These are phyloP conservation scores for Danio kyathit DNA, from an alignment of 2,797 vertebrate genomes.

Conservation along the genomic window DNA sequence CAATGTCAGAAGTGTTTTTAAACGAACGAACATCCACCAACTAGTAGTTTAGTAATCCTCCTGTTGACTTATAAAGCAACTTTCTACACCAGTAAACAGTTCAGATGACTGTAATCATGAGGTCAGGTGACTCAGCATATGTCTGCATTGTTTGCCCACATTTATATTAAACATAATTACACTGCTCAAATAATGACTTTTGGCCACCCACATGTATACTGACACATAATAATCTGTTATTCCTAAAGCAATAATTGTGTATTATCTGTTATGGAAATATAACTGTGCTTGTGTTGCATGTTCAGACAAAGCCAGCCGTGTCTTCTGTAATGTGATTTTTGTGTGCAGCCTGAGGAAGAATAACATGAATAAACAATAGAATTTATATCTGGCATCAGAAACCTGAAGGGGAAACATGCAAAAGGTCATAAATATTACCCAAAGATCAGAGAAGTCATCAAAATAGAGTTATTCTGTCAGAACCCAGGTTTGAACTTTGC, in stretches of 20 bases:
- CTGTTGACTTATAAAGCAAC: neutral
- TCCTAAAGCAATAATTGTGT: neutral
- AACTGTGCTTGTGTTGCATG: neutral
- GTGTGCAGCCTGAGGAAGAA: neutral
- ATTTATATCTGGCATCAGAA: constrained; percentile 24
- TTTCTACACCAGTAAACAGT: neutral
- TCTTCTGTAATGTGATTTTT: constrained; percentile 9
- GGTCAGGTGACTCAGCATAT: too few species aligned
- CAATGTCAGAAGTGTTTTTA: constrained; percentile 8
- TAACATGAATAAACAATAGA: constrained; percentile 18
- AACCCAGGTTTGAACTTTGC: too few species aligned
- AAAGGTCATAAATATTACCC: neutral
- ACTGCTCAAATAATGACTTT: neutral
- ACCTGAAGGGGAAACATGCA: neutral
- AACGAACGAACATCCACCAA: neutral
- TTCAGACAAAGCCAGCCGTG: neutral
- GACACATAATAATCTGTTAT: neutral
- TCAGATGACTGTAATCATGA: constrained; percentile 11
- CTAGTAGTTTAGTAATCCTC: constrained; percentile 22
- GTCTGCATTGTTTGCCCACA: neutral
- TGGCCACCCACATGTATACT: neutral
- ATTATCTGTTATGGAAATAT: neutral
- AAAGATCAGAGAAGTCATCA: neutral
- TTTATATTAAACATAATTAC: neutral
- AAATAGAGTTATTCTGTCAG: too few species aligned